phyloP scores from a whole-genome alignment of 2,113 vertebrate genomes.

The Mixornis gularis region DNA sequence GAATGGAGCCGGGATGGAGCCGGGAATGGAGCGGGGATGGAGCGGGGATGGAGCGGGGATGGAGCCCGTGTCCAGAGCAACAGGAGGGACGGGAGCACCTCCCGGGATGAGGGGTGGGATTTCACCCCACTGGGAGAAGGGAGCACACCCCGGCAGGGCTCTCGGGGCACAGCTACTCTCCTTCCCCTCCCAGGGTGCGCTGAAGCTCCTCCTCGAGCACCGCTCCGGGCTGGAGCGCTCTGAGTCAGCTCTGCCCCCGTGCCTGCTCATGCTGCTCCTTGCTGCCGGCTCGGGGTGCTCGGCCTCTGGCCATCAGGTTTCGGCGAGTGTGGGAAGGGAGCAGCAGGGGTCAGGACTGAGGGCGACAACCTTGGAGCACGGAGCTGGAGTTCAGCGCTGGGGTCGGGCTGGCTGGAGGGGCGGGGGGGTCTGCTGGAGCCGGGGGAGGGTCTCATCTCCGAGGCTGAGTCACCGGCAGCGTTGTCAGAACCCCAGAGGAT shows the following conservation, averaged over 20 bases:
- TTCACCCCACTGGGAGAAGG: background rate
- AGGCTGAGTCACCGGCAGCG: background rate
- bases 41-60: background rate
- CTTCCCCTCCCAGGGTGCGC: rapidly evolving
- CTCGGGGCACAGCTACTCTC: background rate
- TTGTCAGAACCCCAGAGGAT: background rate
- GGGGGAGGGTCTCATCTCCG: background rate
- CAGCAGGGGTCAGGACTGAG: background rate
- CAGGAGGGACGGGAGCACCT: background rate
- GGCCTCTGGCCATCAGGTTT: background rate
- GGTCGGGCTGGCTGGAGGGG: background rate
- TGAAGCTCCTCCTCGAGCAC: background rate
- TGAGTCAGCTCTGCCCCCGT: rapidly evolving
- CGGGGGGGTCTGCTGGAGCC: background rate
- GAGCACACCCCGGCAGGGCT: background rate
- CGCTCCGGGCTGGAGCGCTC: background rate
- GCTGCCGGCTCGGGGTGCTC: background rate
- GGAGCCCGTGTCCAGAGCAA: rapidly evolving
- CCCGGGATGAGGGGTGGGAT: background rate
- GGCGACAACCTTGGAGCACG: rapidly evolving
- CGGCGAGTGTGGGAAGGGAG: background rate
- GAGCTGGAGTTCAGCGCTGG: background rate
- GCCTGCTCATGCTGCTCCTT: background rate
- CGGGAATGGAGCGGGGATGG: background rate
- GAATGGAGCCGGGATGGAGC: rapidly evolving